Conservation (phyloP, 1,140 invertebrate genomes). For the Scaptomyza graminum region DNA sequence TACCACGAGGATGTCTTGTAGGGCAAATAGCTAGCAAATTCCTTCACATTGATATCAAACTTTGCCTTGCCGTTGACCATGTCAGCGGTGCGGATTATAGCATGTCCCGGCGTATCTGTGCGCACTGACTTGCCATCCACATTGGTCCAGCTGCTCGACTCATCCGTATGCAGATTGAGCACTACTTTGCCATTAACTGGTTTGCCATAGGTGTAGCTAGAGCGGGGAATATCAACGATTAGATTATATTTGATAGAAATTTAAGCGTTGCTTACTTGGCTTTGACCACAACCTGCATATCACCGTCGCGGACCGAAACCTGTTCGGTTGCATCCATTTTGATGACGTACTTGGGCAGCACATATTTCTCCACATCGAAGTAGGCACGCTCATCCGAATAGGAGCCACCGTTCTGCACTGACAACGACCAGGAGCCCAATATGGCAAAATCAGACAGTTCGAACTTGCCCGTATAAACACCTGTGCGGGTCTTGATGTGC, state of each 20-base stretch:
- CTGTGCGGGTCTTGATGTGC: slow-evolving; percentile 88
- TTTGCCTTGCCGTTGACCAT: slow-evolving; percentile 89
- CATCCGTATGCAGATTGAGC: slow-evolving; percentile 85
- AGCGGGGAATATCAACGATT: background rate
- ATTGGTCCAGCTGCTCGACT: slow-evolving; percentile 41
- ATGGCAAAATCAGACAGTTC: slow-evolving; percentile 92
- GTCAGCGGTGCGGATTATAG: slow-evolving; percentile 85
- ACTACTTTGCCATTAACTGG: slow-evolving; percentile 90
- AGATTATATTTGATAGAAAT: no score
- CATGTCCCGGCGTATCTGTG: slow-evolving; percentile 46
- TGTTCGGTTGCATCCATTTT: slow-evolving; percentile 91
- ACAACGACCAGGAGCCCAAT: slow-evolving; percentile 92
- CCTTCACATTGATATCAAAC: slow-evolving; percentile 88
- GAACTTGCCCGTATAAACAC: slow-evolving; percentile 89
- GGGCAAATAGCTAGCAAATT: slow-evolving; percentile 85
- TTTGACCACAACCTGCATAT: slow-evolving; percentile 90
- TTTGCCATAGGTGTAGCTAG: slow-evolving; percentile 88
- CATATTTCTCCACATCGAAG: slow-evolving; percentile 90
- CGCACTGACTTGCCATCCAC: slow-evolving; percentile 48
- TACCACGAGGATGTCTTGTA: slow-evolving; percentile 80
- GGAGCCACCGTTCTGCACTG: slow-evolving; percentile 50
- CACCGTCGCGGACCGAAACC: slow-evolving; percentile 91
- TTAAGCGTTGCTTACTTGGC: slow-evolving; percentile 86
- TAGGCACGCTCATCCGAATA: slow-evolving; percentile 52
- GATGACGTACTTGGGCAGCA: slow-evolving; percentile 96